Evolutionary conservation across 2,797 vertebrate genomes (phyloP).

Genomic region (Spatula versicolor): DNA sequence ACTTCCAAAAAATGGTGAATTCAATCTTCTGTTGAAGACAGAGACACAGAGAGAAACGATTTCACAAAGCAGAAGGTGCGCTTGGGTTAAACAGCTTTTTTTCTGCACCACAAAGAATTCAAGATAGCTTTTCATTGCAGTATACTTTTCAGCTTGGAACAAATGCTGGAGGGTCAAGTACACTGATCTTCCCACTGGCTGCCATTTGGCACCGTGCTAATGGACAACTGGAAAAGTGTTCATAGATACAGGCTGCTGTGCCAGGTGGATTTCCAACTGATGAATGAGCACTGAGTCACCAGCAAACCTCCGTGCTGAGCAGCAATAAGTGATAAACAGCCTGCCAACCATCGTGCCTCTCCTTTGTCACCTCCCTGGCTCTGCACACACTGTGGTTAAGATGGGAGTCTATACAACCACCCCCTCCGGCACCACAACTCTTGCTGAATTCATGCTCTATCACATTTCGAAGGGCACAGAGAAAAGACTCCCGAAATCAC

Average conservation of each 20-base stretch:
- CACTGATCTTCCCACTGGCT: background rate
- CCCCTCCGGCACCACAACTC: background rate
- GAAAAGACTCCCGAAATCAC: background rate
- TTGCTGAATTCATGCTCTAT: background rate
- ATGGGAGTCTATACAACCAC: background rate
- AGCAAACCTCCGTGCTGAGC: conserved; percentile 8
- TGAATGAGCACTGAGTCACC: background rate
- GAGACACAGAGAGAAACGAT: background rate
- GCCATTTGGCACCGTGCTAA: background rate
- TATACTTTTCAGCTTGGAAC: background rate
- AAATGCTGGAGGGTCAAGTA: background rate
- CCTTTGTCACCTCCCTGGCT: background rate
- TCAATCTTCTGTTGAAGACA: background rate
- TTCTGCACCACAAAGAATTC: background rate
- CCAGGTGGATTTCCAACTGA: background rate
- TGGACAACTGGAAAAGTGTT: background rate
- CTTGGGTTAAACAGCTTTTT: background rate
- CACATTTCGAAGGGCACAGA: background rate
- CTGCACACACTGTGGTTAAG: background rate
- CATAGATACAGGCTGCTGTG: background rate
- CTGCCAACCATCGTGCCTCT: background rate
- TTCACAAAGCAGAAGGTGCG: background rate
- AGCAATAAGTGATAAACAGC: conserved; percentile 33
- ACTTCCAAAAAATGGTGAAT: background rate
- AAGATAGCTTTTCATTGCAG: background rate